Conservation (phyloP, 2,797 vertebrate genomes). For the Denticeps clupeoides region DNA sequence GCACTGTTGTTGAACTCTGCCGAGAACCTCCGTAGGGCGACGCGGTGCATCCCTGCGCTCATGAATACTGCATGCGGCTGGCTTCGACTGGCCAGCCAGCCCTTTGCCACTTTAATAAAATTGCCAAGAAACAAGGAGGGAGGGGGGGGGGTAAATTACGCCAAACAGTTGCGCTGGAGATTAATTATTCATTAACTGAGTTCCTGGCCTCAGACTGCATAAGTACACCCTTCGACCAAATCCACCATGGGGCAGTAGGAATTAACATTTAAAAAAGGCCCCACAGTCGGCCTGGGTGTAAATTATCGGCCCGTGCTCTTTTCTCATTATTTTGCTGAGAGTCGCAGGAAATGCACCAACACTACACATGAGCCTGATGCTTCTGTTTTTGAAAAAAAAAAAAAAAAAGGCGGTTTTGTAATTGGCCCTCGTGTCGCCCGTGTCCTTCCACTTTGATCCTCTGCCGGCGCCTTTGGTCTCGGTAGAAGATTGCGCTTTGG, state of each 20-base stretch:
- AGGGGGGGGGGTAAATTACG: constrained; percentile 55
- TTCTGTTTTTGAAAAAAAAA: too few species aligned
- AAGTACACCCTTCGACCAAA: constrained; percentile 46
- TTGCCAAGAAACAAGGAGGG: constrained; percentile 42
- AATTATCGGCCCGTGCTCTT: too few species aligned
- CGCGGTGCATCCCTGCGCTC: constrained; percentile 36
- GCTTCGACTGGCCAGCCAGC: constrained; percentile 42
- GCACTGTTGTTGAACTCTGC: constrained; percentile 37
- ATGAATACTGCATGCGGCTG: constrained; percentile 57
- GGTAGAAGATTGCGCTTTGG: too few species aligned
- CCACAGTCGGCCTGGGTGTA: too few species aligned
- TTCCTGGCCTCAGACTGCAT: constrained; percentile 39
- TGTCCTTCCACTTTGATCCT: too few species aligned
- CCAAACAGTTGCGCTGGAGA: constrained; percentile 45
- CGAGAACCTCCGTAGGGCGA: constrained; percentile 33
- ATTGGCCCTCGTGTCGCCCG: too few species aligned
- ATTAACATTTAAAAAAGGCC: constrained; percentile 45
- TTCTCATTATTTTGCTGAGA: too few species aligned
- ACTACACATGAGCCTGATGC: too few species aligned
- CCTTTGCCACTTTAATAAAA: constrained; percentile 49
- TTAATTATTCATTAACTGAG: constrained; percentile 60
- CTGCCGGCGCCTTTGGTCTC: too few species aligned
- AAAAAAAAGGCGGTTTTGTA: too few species aligned
- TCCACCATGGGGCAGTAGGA: constrained; percentile 35
- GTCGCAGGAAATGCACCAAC: too few species aligned